Evolutionary conservation across 2,888 invertebrate species (phyloP), one percentile per base, ranked within the genome.

Genomic region (Steinernema scapterisci): DNA sequence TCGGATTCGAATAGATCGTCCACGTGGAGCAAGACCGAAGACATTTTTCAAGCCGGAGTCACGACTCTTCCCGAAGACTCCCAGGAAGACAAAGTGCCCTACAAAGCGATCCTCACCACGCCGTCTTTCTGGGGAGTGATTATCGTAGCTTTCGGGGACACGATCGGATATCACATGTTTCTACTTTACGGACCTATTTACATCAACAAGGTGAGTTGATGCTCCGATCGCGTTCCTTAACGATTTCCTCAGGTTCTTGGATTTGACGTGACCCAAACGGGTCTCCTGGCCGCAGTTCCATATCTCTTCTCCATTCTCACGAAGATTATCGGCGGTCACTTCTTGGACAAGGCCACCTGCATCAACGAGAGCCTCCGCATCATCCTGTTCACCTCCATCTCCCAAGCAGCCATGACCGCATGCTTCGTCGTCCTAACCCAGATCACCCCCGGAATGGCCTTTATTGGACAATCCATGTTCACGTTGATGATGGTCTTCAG

Each of bases 391-490:
- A 78, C 82, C n/a, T 73, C 74, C 9, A 38, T 80, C 7, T 80
- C 77, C 1, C 83, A 83, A 52, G 75, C 78, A 9, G 70, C 76
- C 25, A 80, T 83, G 80, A 82, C 80, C n/a, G 25, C 73, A 46
- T 82, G 83, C 63, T 82, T 78, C 56, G 44, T 82, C 9, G 73
- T 78, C 1, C 77, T 83, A 54, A 79, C 83, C 16, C 71, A 75
- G 21, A 51, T 72, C 9, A 74, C 75, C 11, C 38, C 73, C 1
- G 73, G 43, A 3, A 19, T 46, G 21, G 46, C 75, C 25, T 25
- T 43, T 11, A 19, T 75, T 25, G 83, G 82, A 3, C 84, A 84
- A 77, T 76, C 80, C 2, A 81, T 80, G 73, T 83, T 83, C 72
- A 83, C 84, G 0, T 73, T 74, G 9, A 79, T 82, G 16, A 82